Evolutionary conservation across 1,140 invertebrate species (phyloP), one percentile per base, ranked within the genome.

Genomic region (Calycopis cecrops): DNA sequence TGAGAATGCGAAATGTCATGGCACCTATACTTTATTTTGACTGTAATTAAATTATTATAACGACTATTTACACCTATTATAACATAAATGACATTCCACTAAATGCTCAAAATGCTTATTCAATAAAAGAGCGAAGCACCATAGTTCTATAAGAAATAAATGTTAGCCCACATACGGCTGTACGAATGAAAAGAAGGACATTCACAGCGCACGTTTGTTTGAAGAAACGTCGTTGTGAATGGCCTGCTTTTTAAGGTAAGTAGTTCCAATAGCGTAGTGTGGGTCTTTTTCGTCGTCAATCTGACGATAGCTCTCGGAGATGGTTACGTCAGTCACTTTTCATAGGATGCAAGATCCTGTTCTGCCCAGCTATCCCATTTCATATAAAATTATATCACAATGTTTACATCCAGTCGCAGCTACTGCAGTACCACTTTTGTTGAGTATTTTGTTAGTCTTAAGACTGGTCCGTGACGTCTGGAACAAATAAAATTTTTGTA

Each of bases 71-170:
- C 69, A 78, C 56, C 56, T 70, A 69, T 59, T 49, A 66, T 57
- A 37, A 64, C 17, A 59, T 64, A 65, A 63, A 63, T 56, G 57
- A 65, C 54, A 72, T 65, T 65, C 65, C 63, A 61, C 73, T 84
- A 84, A 84, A 85, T 82, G 79, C 81, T 78, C 69, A 79, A 84
- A 83, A 83, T 83, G 79, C 78, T 71, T 75, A 65, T 70, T 60
- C 59, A 65, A 68, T 72, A 65, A 59, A 51, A 51, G 59, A 58
- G 57, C 66, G 64, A 76, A 85, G 81, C 81, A 83, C 79, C 79
- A 71, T 71, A 64, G 60, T 58, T 62, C 65, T 59, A 65, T 1
- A 38, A 35, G 3, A 14, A 48, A 18, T 35, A 54, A 54, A 55
- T 18, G 35, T 48, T 28, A 44, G 12, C 40, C 40, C 40, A 44